Evolutionary conservation across 64 coral and sea anemone species (phyloP).

Genomic region (Pocillopora verrucosa): DNA sequence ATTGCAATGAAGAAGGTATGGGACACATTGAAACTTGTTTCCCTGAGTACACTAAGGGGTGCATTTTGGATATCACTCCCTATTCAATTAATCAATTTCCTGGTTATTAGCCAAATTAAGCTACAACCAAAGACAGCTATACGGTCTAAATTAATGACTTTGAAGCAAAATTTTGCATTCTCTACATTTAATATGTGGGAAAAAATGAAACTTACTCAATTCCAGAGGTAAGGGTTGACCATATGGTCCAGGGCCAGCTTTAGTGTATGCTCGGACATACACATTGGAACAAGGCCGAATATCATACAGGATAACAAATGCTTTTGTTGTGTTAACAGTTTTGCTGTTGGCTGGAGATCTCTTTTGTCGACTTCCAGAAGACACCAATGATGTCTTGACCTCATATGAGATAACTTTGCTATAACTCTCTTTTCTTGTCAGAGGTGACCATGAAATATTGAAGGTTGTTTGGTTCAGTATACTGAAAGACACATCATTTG

Average conservation of each 20-base stretch:
- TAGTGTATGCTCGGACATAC: background rate
- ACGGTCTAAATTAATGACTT: background rate
- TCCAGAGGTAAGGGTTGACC: background rate
- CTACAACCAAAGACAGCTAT: too few relatives aligned
- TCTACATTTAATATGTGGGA: background rate
- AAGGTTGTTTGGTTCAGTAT: background rate
- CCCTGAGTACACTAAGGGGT: too few relatives aligned
- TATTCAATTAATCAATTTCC: too few relatives aligned
- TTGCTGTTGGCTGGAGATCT: background rate
- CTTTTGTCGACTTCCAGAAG: background rate
- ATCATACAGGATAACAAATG: conserved; percentile 6
- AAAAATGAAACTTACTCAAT: background rate
- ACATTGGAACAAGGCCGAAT: background rate
- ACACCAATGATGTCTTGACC: background rate
- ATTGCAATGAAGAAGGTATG: too few relatives aligned
- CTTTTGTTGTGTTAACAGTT: background rate
- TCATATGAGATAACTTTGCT: background rate
- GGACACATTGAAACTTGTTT: too few relatives aligned
- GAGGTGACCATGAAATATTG: background rate
- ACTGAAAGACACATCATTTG: background rate
- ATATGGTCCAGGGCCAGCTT: background rate
- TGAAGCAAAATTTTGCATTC: background rate
- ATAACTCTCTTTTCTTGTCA: background rate
- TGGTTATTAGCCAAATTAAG: too few relatives aligned
- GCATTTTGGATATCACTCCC: too few relatives aligned